Evolutionary conservation across 2,113 vertebrate species (phyloP).

Genomic region (Bolborhynchus lineola): DNA sequence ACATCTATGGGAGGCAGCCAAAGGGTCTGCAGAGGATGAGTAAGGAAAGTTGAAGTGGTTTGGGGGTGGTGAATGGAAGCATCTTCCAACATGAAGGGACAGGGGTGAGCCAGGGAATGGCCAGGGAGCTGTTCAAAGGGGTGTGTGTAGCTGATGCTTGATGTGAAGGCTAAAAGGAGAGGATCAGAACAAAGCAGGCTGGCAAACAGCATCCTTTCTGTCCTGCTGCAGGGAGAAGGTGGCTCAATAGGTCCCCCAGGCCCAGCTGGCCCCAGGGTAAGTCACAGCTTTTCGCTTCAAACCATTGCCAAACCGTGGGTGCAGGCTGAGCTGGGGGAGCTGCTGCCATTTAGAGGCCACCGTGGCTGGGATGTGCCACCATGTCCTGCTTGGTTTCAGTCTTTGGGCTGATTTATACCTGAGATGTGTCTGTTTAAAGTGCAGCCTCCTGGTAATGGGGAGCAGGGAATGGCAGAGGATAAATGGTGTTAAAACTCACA

Average conservation of each 20-base stretch:
- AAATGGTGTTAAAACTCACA: fast-evolving
- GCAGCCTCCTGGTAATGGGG: fast-evolving
- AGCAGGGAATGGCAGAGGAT: not conserved
- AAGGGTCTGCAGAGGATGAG: not conserved
- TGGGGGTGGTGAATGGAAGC: not conserved
- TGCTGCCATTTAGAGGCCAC: not conserved
- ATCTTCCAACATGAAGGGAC: fast-evolving
- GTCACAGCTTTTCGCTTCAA: not conserved
- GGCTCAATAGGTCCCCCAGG: conserved; percentile 77
- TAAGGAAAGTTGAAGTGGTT: not conserved
- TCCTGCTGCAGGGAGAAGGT: conserved; percentile 76
- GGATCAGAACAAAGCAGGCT: not conserved
- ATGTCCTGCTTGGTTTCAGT: not conserved
- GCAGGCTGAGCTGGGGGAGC: not conserved
- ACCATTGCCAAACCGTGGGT: fast-evolving
- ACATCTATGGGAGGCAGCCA: not conserved
- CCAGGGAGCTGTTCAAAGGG: fast-evolving
- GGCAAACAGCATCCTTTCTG: not conserved
- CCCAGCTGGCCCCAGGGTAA: conserved; percentile 75
- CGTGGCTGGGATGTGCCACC: not conserved
- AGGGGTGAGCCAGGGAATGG: not conserved
- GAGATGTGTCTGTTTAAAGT: fast-evolving
- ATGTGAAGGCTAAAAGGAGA: not conserved
- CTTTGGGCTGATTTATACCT: too few species aligned
- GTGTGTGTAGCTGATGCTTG: not conserved